These are phyloP conservation scores for Oceanodroma leucorhoa DNA, from an alignment of 2,797 vertebrate species.

Conservation along the genomic window DNA sequence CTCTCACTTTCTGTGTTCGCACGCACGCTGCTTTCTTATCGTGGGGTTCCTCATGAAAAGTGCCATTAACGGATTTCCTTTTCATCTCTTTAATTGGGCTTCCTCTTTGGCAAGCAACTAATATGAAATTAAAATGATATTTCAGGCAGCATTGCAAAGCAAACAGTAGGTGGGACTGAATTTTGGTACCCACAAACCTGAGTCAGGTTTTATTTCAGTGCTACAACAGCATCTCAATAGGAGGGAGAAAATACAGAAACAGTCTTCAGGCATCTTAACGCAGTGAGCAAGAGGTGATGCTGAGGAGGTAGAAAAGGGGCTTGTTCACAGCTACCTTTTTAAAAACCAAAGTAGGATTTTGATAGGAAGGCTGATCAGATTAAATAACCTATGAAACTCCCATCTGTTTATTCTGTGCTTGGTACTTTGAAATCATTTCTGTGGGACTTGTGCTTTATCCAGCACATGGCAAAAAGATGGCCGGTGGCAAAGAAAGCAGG, in stretches of 20 bases:
- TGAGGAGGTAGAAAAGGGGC: not conserved
- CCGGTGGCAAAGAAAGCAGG: not conserved
- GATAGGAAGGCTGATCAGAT: not conserved
- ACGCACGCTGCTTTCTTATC: not conserved
- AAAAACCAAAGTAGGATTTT: not conserved
- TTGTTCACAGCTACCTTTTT: not conserved
- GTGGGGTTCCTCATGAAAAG: not conserved
- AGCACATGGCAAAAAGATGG: not conserved
- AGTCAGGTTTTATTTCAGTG: not conserved
- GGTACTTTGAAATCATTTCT: not conserved
- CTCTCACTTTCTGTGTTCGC: not conserved
- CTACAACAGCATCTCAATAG: not conserved
- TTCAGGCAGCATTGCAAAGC: constrained; percentile 4
- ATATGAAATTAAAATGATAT: constrained; percentile 32
- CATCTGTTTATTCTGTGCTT: not conserved
- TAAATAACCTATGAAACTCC: not conserved
- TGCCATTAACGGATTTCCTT: not conserved
- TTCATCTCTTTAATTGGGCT: not conserved
- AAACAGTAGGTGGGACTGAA: not conserved
- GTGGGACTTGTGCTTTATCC: not conserved
- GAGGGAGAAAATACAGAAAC: constrained; percentile 1
- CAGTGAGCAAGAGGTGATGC: not conserved
- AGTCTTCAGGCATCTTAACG: not conserved
- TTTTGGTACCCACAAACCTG: constrained; percentile 16
- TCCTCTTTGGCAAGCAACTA: not conserved